Base-by-base conservation (phyloP, 2,797 vertebrate genomes). In the Emys orbicularis region DNA sequence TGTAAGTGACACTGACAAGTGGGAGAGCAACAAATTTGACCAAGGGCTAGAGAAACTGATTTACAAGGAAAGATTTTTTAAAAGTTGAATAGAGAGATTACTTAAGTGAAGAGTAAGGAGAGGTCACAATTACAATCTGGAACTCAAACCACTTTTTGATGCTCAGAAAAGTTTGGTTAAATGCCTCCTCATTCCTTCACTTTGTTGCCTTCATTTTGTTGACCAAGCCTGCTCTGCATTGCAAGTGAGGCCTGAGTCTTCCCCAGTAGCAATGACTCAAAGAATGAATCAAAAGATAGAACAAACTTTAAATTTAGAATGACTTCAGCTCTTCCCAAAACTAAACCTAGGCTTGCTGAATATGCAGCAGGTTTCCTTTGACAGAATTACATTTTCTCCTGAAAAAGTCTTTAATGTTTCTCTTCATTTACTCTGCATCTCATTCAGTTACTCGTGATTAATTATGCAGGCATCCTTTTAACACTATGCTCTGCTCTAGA, bases 111-210 rank as follows among this genome's bases (percentile, higher is more conserved):
- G 8, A 61, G 12, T 25, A 76, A 87, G 53, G 84, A 37, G 3
- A 83, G 29, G 2, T 19, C 6, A 41, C 88, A 13, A 27, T 72
- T 11, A 88, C 92, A 88, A 83, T 61, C n/a, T 90, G 31, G 2
- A 15, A 4, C 4, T 79, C 81, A 81, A 7, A 19, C 10, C 52
- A 59, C 44, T 57, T 4, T 86, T 87, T 65, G 88, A 81, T 74
- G 57, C 3, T 6, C 4, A 86, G 52, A 21, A 77, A 91, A 81
- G 74, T 49, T 2, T 21, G 79, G 13, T 9, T 23, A 44, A 37
- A 76, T 56, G 2, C 2, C 0, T 5, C 6, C 9, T 31, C 0
- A 0, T 41, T 2, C 1, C 4, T 92, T 79, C 89, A 1, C 3
- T 85, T 2, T 92, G 92, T 9, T 5, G 81, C 3, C 90, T 27